A percentile compares a stretch with the other conserved stretches of the same genome.
Conservation (phyloP, 2,113 vertebrate genomes). For the Pelvicachromis taeniatus region DNA sequence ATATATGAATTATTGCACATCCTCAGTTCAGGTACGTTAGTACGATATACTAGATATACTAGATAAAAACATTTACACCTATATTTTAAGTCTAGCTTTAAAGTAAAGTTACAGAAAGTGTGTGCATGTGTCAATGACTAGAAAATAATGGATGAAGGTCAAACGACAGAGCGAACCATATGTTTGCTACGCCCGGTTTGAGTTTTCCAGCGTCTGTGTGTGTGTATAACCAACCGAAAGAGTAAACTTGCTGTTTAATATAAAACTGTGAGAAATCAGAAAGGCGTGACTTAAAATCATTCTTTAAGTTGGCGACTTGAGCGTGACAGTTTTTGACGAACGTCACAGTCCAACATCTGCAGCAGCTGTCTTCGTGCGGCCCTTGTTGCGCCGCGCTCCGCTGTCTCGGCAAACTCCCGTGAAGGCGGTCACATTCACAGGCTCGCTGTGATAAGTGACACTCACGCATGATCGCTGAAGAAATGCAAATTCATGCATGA, state of each 20-base stretch:
- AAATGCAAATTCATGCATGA: slow-evolving; percentile 28
- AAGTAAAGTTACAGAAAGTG: background rate
- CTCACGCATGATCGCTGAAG: background rate
- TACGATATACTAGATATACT: too few species aligned
- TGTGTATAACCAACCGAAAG: background rate
- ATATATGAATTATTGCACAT: too few species aligned
- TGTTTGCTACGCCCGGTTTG: background rate
- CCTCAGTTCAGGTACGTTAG: too few species aligned
- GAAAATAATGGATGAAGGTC: background rate
- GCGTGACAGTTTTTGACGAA: background rate
- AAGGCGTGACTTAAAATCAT: background rate
- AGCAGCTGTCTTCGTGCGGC: background rate
- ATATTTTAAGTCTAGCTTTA: background rate
- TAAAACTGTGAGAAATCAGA: background rate
- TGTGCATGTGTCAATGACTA: background rate
- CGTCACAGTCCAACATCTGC: background rate
- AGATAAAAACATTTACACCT: background rate
- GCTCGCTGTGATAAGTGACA: background rate
- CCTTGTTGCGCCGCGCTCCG: background rate
- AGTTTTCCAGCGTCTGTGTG: background rate
- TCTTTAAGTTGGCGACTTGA: background rate
- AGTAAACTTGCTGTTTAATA: background rate
- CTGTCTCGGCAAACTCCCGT: background rate
- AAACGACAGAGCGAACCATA: background rate
- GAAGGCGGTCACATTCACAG: background rate